phyloP scores from a whole-genome alignment of 2,113 vertebrate species.

The Gasterosteus nipponicus region DNA sequence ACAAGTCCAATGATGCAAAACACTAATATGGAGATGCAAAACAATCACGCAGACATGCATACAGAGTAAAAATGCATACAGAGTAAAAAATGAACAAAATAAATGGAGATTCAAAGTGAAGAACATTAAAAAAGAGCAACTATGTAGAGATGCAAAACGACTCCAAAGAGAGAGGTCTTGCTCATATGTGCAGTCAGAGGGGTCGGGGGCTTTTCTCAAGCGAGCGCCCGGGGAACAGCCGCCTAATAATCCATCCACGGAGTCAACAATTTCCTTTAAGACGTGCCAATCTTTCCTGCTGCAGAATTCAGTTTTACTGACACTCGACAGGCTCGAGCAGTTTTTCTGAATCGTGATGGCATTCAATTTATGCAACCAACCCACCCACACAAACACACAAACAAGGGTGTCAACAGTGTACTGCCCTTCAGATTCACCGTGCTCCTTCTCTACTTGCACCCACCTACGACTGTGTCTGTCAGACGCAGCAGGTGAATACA shows the following conservation, averaged over 20 bases:
- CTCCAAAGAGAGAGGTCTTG: conserved; percentile 1
- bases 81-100: not conserved
- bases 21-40: not conserved
- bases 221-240: not conserved
- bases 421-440: conserved; percentile 17
- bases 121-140: not conserved
- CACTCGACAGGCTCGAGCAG: conserved; percentile 20
- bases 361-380: conserved; percentile 34
- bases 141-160: not conserved
- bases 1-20: not conserved
- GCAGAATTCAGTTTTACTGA: not conserved
- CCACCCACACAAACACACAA: conserved; percentile 19
- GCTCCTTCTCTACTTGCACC: conserved; percentile 36
- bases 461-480: conserved; percentile 32
- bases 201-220: not conserved
- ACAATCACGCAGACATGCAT: not conserved
- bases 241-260: not conserved
- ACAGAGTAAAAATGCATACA: not conserved
- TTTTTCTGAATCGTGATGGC: conserved; percentile 19
- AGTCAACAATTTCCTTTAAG: not conserved
- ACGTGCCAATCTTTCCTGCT: not conserved
- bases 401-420: conserved; percentile 3
- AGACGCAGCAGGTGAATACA: conserved; percentile 55
- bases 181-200: not conserved
- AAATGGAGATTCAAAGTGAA: not conserved